phyloP scores from a whole-genome alignment of 2,113 vertebrate genomes.

The Benitochromis conjunctus region DNA sequence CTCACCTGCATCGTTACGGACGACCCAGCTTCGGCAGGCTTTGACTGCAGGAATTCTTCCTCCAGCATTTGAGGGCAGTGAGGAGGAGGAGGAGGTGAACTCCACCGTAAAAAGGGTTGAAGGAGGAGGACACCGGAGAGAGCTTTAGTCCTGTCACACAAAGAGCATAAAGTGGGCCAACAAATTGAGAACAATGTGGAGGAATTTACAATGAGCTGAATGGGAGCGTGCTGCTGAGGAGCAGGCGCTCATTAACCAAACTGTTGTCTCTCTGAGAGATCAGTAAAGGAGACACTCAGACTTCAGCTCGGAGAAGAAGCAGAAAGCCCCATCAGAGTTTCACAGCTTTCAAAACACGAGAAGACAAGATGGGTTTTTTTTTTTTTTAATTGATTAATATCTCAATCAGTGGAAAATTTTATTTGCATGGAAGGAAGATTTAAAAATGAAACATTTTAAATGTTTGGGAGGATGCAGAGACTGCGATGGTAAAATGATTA shows the following conservation, averaged over 20 bases:
- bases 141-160: conserved; percentile 59
- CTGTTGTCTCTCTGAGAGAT: background rate
- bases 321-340: background rate
- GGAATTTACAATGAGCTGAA: conserved; percentile 64
- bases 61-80: background rate
- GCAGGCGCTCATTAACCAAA: conserved; percentile 8
- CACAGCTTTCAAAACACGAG: background rate
- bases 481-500: background rate
- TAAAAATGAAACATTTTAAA: background rate
- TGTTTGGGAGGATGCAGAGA: background rate
- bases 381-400: too few species aligned
- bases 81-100: conserved; percentile 4
- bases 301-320: background rate
- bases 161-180: conserved; percentile 66
- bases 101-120: background rate
- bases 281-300: background rate
- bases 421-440: background rate
- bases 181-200: conserved; percentile 74
- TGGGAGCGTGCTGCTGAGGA: background rate
- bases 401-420: fast-evolving
- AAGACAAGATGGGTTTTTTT: too few species aligned
- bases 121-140: conserved; percentile 28
- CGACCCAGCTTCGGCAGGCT: background rate
- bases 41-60: conserved; percentile 4
- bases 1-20: background rate